A percentile compares a stretch with the other conserved stretches of the same genome.
Conservation (phyloP, 2,888 invertebrate species). For the Drosophila monieri region DNA sequence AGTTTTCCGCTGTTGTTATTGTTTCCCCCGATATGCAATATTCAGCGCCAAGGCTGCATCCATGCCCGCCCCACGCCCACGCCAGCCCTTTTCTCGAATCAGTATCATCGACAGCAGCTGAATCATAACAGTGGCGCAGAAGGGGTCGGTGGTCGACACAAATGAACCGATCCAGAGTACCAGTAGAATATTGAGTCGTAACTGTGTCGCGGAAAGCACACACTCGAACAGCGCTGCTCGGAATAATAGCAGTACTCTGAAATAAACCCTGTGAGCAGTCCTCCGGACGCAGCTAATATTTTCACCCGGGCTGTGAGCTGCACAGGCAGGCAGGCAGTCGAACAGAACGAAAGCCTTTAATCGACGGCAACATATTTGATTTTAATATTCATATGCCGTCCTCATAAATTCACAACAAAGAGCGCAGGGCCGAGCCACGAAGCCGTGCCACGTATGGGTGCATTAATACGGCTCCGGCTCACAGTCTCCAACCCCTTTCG, state of each 20-base stretch:
- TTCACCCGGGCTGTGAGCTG: slow-evolving; percentile 26
- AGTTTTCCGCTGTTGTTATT: slow-evolving; percentile 70
- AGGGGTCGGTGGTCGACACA: slow-evolving; percentile 57
- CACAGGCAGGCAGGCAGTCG: slow-evolving; percentile 12
- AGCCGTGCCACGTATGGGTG: slow-evolving; percentile 64
- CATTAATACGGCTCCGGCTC: slow-evolving; percentile 61
- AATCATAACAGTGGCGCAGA: slow-evolving; percentile 18
- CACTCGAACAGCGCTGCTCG: slow-evolving; percentile 11
- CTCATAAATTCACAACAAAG: slow-evolving; percentile 70
- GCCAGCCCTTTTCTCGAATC: slow-evolving; percentile 2
- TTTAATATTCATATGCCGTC: slow-evolving; percentile 81
- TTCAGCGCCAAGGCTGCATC: slow-evolving; percentile 61
- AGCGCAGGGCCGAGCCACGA: slow-evolving; percentile 15
- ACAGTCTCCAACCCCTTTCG: not conserved
- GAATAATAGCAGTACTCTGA: slow-evolving; percentile 5
- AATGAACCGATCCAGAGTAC: slow-evolving; percentile 65
- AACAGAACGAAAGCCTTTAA: slow-evolving; percentile 76
- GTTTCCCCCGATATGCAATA: slow-evolving; percentile 73
- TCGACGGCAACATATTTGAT: slow-evolving; percentile 82
- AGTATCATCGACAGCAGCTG: slow-evolving; percentile 32
- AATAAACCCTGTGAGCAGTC: slow-evolving; percentile 25
- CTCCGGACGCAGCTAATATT: not conserved
- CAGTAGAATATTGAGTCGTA: slow-evolving; percentile 78
- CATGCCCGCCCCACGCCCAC: slow-evolving; percentile 5
- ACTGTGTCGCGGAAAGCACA: slow-evolving; percentile 67